Evolutionary conservation across 2,797 vertebrate genomes (phyloP), one percentile per base, ranked within the genome.

Genomic region (Paguma larvata): DNA sequence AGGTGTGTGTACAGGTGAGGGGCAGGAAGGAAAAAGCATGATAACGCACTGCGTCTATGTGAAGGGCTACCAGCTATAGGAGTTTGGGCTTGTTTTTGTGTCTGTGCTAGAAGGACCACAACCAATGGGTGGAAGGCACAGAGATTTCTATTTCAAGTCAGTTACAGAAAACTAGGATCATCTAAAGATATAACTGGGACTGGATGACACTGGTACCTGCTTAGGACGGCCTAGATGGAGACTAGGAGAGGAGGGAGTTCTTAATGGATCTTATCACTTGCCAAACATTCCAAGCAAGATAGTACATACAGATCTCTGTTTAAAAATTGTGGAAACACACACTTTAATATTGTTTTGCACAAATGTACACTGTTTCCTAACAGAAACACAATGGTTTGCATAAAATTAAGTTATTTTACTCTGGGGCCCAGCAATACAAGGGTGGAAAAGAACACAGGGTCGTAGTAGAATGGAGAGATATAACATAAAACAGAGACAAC

Each of bases 21-120:
- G 32, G 5, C 32, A 6, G 38, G 1, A 62, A 18, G 21, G 70
- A 77, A 73, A 59, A 46, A 63, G 1, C 30, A 15, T 23, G 62
- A 19, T n/a, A 63, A 95, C 2, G 6, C 38, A 65, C 30, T 79
- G 56, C 16, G 95, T 41, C 51, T 67, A 32, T 44, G 46, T 68
- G 25, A 84, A 87, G 30, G 23, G 16, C 44, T 84, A 59, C 63
- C 16, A 75, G 14, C 21, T 38, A 2, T 34, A n/a, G 32, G n/a
- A 44, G 21, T 77, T 27, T 73, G 25, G 38, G 56, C 68, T 38
- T 91, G 46, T 59, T 25, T 72, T 34, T 65, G 46, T 85, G 38
- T 94, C 51, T 79, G 34, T 63, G 51, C 75, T 92, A 78, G 56
- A 89, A 95, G 70, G 25, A 65, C 16, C 59, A 94, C 4, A 53